Percentiles rank a stretch among this genome's conserved stretches.
Conservation (phyloP, 2,797 vertebrate genomes). For the Xyrichtys novacula region DNA sequence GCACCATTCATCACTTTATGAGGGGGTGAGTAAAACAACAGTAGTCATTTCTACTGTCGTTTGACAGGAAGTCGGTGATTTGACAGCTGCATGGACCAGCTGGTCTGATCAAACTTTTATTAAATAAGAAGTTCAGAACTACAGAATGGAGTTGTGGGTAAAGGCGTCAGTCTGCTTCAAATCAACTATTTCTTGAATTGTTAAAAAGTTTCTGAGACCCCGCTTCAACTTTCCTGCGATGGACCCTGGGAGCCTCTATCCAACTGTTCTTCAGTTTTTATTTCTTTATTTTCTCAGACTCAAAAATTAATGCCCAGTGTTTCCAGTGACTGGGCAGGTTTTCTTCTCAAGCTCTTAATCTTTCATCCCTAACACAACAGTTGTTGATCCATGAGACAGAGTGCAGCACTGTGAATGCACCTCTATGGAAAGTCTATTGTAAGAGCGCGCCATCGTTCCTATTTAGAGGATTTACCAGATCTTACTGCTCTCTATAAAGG, state of each 20-base stretch:
- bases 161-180: constrained; percentile 9
- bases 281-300: not conserved
- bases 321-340: not conserved
- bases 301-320: not conserved
- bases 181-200: not conserved
- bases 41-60: not conserved
- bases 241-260: not conserved
- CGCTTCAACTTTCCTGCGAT: no score
- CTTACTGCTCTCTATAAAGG: not conserved
- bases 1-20: not conserved
- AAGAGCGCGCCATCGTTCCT: not conserved
- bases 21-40: not conserved
- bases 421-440: not conserved
- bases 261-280: not conserved
- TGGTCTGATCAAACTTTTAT: constrained; percentile 25
- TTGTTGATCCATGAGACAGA: not conserved
- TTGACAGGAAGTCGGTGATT: constrained; percentile 12
- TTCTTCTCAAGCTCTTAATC: not conserved
- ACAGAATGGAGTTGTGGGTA: not conserved
- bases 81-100: not conserved
- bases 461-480: not conserved
- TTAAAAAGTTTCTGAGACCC: not conserved
- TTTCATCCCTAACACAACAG: not conserved
- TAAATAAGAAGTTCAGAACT: constrained; percentile 3
- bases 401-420: not conserved